Percentiles rank a stretch among this genome's conserved stretches.
Conservation (phyloP, 2,113 vertebrate species). For the Cephalopterus ornatus region DNA sequence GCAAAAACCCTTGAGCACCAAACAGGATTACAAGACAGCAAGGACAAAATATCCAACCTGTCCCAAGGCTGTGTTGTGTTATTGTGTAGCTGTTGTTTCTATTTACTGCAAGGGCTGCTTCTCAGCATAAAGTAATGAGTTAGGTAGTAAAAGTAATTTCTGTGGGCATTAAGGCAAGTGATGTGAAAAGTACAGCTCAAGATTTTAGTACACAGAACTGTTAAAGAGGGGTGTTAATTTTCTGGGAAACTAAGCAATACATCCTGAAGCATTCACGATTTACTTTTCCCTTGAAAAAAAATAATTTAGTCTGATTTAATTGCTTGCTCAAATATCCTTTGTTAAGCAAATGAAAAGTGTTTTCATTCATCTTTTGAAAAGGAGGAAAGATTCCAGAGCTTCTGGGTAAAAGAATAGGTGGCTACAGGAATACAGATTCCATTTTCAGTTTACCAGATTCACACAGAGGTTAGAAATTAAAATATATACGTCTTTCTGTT, state of each 20-base stretch:
- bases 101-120: background rate
- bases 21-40: background rate
- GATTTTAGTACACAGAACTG: background rate
- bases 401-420: background rate
- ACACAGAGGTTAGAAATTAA: background rate
- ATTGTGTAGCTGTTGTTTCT: background rate
- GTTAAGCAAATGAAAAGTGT: background rate
- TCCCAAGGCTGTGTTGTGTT: background rate
- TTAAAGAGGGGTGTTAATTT: constrained; percentile 1
- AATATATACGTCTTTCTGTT: background rate
- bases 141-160: constrained; percentile 6
- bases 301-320: background rate
- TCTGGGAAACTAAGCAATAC: constrained; percentile 1
- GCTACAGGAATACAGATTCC: background rate
- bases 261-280: background rate
- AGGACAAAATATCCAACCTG: background rate
- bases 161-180: background rate
- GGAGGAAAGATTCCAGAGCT: background rate
- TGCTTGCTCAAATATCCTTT: background rate
- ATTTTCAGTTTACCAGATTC: background rate
- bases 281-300: background rate
- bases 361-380: background rate
- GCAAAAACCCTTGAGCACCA: background rate
- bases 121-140: background rate
- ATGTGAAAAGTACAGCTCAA: background rate